These are phyloP conservation scores for Caiman crocodilus DNA, from an alignment of 2,797 vertebrate genomes.

Conservation along the genomic window DNA sequence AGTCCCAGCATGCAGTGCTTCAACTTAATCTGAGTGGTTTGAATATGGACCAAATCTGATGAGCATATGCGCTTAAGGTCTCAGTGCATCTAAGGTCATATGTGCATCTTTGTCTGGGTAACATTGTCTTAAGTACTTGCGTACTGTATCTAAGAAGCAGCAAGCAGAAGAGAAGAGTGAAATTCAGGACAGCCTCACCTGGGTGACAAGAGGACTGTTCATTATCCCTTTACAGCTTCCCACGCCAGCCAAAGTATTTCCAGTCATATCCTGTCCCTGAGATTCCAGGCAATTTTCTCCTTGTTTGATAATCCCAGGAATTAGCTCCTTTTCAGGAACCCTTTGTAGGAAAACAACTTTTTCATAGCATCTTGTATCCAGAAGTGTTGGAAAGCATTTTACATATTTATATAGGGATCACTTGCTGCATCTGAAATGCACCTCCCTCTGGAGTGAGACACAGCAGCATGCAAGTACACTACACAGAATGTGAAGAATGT, in stretches of 20 bases:
- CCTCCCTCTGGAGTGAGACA: background rate
- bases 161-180: background rate
- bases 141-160: background rate
- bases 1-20: background rate
- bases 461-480: background rate
- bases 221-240: constrained; percentile 88
- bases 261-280: constrained; percentile 85
- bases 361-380: background rate
- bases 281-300: constrained; percentile 91
- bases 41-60: background rate
- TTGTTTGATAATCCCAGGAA: constrained; percentile 92
- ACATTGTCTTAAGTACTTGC: background rate
- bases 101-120: background rate
- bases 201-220: constrained; percentile 85
- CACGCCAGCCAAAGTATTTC: constrained; percentile 80
- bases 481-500: background rate
- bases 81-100: background rate
- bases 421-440: background rate
- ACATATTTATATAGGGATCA: background rate
- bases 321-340: constrained; percentile 92
- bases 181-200: constrained; percentile 83
- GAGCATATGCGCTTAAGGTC: background rate
- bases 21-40: background rate
- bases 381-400: background rate
- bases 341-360: constrained; percentile 81